Percentiles rank a stretch among this genome's conserved stretches.
These are phyloP conservation scores for Tupaia tana DNA, from an alignment of 2,113 vertebrate genomes.

Conservation along the genomic window DNA sequence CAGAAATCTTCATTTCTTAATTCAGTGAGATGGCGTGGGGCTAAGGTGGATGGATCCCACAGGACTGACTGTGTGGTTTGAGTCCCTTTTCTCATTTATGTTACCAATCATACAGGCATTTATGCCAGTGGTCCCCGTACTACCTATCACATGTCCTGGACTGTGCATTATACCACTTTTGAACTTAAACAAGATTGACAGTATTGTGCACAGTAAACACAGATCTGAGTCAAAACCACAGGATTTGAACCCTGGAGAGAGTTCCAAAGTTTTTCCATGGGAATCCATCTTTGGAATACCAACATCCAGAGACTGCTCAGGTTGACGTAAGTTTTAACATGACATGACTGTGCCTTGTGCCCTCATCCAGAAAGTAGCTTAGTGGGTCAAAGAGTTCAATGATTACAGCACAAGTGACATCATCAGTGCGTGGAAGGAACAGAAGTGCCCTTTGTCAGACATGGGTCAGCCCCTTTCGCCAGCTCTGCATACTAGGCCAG, in stretches of 20 bases:
- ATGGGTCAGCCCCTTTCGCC: constrained; percentile 38
- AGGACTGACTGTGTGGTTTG: no score
- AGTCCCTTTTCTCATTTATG: background rate
- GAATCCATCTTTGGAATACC: constrained; percentile 21
- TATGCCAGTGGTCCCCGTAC: background rate
- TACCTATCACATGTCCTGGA: background rate
- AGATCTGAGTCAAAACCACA: constrained; percentile 31
- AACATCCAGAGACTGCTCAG: constrained; percentile 39
- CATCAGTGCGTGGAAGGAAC: background rate
- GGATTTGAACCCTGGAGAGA: background rate
- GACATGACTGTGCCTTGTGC: constrained; percentile 13
- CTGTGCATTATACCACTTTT: background rate
- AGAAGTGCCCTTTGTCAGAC: constrained; percentile 46
- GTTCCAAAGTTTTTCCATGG: constrained; percentile 36
- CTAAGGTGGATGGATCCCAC: no score
- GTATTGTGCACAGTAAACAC: constrained; percentile 12
- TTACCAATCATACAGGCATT: background rate
- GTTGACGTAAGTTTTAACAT: constrained; percentile 29
- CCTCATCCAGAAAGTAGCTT: constrained; percentile 51
- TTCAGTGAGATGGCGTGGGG: no score
- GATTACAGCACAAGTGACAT: constrained; percentile 52
- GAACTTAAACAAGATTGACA: constrained; percentile 29
- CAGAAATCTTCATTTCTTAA: background rate
- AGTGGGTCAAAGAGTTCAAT: constrained; percentile 40
- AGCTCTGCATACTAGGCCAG: constrained; percentile 34